Evolutionary conservation across 2,113 vertebrate genomes (phyloP).

Genomic region (Muntiacus reevesi): DNA sequence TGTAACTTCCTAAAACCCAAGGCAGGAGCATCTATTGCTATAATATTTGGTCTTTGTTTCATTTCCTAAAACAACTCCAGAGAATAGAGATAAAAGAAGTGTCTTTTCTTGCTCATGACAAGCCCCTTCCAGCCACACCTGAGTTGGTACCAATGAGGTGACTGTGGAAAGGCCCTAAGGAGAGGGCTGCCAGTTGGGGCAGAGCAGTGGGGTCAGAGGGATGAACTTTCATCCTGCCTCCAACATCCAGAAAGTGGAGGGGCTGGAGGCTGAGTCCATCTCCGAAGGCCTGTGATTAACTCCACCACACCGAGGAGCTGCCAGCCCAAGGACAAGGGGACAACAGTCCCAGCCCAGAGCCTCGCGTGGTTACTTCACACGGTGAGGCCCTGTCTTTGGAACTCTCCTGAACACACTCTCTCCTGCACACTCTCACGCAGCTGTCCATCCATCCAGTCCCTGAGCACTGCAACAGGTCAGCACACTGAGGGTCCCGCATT

Average conservation of each 20-base stretch:
- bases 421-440: background rate
- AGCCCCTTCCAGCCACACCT: background rate
- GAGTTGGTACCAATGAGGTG: background rate
- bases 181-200: background rate
- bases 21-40: background rate
- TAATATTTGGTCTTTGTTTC: background rate
- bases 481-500: background rate
- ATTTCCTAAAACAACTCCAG: background rate
- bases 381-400: background rate
- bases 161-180: background rate
- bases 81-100: background rate
- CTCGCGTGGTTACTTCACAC: rapidly evolving
- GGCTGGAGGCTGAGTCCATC: background rate
- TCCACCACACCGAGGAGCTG: background rate
- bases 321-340: rapidly evolving
- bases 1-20: background rate
- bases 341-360: rapidly evolving
- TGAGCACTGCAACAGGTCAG: background rate
- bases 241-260: background rate
- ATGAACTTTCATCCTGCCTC: background rate
- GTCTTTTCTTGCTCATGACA: background rate
- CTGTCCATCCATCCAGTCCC: background rate
- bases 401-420: background rate
- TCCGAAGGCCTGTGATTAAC: background rate
- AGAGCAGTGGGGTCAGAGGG: too few species aligned